These are phyloP conservation scores for Megaleporinus macrocephalus DNA, from an alignment of 2,113 vertebrate genomes.

Conservation along the genomic window DNA sequence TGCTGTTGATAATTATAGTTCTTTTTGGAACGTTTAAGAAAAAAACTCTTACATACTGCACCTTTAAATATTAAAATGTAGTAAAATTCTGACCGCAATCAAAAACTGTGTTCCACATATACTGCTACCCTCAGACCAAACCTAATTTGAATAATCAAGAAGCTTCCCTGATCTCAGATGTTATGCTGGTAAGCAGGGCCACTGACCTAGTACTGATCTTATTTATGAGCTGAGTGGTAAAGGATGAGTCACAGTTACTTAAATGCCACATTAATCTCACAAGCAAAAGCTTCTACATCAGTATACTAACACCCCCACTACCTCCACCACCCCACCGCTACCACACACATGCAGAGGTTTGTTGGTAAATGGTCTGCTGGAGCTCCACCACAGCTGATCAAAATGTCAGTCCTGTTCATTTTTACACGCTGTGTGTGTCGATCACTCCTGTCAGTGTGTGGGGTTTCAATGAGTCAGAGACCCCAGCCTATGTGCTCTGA, in stretches of 20 bases:
- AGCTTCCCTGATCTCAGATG: no score
- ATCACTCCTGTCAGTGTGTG: background rate
- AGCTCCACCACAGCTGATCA: background rate
- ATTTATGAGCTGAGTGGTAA: background rate
- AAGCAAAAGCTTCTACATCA: background rate
- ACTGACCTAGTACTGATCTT: background rate
- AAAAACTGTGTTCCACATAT: no score
- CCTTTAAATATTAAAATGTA: no score
- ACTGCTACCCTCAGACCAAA: no score
- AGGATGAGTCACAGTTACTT: background rate
- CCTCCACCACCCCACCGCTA: background rate
- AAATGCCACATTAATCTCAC: constrained; percentile 1
- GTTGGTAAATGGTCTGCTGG: background rate
- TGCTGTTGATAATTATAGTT: no score
- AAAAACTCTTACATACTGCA: no score
- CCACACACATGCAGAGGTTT: background rate
- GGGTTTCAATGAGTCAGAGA: background rate
- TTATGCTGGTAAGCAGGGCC: background rate
- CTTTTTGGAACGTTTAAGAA: no score
- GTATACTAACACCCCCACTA: background rate
- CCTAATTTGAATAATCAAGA: no score
- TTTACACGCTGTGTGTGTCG: background rate
- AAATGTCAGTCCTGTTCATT: background rate
- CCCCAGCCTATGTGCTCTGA: no score
- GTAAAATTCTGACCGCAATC: no score